Evolutionary conservation across 2,888 invertebrate species (phyloP).

Genomic region (Eurytoma adleriae): DNA sequence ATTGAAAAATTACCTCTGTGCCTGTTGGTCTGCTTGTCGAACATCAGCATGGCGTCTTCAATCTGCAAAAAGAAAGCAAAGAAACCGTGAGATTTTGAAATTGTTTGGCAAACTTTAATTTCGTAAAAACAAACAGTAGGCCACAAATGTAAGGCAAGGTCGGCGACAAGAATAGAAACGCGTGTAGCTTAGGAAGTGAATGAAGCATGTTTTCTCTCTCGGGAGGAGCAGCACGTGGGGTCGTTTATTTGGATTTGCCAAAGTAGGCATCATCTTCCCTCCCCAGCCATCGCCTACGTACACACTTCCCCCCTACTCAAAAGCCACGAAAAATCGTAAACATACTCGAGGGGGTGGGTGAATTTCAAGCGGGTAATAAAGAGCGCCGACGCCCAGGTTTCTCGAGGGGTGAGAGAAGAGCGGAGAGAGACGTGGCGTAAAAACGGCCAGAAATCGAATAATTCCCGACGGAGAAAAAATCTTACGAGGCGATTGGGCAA

Average conservation of each 20-base stretch:
- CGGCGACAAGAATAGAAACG: neutral
- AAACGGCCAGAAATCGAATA: slow-evolving; percentile 47
- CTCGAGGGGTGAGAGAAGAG: neutral
- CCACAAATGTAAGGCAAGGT: neutral
- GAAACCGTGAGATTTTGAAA: slow-evolving; percentile 11
- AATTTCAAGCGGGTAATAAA: slow-evolving; percentile 50
- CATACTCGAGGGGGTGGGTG: slow-evolving; percentile 42
- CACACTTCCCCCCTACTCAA: slow-evolving; percentile 10
- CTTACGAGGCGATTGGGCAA: slow-evolving; percentile 39
- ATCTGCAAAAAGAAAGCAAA: slow-evolving; percentile 87
- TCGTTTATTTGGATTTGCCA: slow-evolving; percentile 60
- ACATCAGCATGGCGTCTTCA: slow-evolving; percentile 99
- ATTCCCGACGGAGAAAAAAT: slow-evolving; percentile 33
- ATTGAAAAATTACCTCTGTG: slow-evolving; percentile 88
- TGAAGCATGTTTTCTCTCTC: neutral
- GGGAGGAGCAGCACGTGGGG: slow-evolving; percentile 7
- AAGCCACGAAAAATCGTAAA: slow-evolving; percentile 62
- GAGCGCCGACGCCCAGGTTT: neutral
- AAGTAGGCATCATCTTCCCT: slow-evolving; percentile 39
- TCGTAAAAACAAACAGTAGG: slow-evolving; percentile 33
- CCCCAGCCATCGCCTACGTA: slow-evolving; percentile 45
- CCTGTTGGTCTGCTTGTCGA: slow-evolving; percentile 99
- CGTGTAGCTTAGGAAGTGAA: neutral
- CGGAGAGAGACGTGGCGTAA: slow-evolving; percentile 16
- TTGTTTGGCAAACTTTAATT: neutral